Base-by-base conservation (phyloP, 2,888 invertebrate genomes). In the Zele albiditarsus region DNA sequence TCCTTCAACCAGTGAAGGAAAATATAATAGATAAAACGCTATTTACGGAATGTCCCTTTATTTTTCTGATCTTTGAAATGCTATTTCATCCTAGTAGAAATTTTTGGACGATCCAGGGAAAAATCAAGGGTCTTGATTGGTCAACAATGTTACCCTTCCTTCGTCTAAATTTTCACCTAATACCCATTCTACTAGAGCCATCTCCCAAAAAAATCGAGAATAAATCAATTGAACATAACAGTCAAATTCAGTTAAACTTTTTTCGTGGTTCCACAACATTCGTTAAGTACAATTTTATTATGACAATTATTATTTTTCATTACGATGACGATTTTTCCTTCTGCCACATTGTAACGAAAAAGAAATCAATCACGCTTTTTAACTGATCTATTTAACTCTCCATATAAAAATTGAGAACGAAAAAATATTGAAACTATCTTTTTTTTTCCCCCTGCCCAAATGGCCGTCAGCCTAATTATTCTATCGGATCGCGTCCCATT, bases 1-100 rank as follows among this genome's bases (percentile, higher is more conserved):
- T 86, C 85, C 86, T 85, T 85, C 85, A 80, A 81, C 74, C 80
- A 76, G 77, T 74, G 75, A 77, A 74, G 73, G 78, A 73, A 49
- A 77, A 53, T 72, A 38, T 28, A 6, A 53, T 68, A 60, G 12
- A 60, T 60, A n/a, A 53, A 23, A 60, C 3, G 28, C 60, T 14
- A 60, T 60, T 53, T 23, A 8, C 60, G 28, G 27, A 4, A 3
- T 60, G 2, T 16, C 27, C 14, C 25, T 27, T 28, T 58, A 2
- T 58, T 10, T 49, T 49, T n/a, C 14, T n/a, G 1, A 49, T 49
- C 16, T 4, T 4, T 14, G 49, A 49, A 14, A 49, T n/a, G 49
- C 49, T 49, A 31, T 31, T 31, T 31, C 8, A 31, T 31, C 31
- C 31, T 31, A 31, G 31, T 0, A 31, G 31, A 8, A 1, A 8